Percentiles rank a stretch among this genome's conserved stretches.
These are phyloP conservation scores for Coelopa pilipes DNA, from an alignment of 2,888 invertebrate species.

Conservation along the genomic window DNA sequence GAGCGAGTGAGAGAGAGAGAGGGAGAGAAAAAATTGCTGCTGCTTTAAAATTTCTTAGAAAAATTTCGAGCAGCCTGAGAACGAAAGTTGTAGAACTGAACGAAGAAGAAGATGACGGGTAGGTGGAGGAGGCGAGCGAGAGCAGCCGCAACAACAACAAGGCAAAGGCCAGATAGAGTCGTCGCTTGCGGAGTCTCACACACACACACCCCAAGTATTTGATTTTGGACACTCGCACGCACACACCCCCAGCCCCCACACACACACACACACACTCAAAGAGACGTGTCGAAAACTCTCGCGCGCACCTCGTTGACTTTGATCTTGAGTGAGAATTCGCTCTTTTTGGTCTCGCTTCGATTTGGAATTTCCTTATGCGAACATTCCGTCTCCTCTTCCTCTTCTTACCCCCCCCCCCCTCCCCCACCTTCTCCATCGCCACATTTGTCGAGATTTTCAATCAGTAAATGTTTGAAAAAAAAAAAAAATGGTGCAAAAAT, in stretches of 20 bases:
- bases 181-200: constrained; percentile 16
- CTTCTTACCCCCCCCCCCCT: too few relatives aligned
- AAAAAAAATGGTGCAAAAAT: too few relatives aligned
- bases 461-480: too few relatives aligned
- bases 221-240: constrained; percentile 15
- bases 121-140: constrained; percentile 4
- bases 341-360: constrained; percentile 20
- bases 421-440: too few relatives aligned
- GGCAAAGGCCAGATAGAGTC: constrained; percentile 14
- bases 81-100: background rate
- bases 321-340: constrained; percentile 35
- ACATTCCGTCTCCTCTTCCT: constrained; percentile 10
- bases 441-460: too few relatives aligned
- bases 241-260: constrained; percentile 7
- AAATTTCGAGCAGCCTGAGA: constrained; percentile 14
- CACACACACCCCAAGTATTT: background rate
- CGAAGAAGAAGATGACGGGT: constrained; percentile 4
- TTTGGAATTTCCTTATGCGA: constrained; percentile 23
- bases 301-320: constrained; percentile 33
- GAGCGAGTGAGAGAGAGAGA: background rate
- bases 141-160: constrained; percentile 29
- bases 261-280: background rate
- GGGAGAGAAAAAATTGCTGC: constrained; percentile 12
- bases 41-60: constrained; percentile 34
- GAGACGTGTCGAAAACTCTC: background rate